Base-by-base conservation (phyloP, 1,140 invertebrate species). In the Drosophila kanapiae region DNA sequence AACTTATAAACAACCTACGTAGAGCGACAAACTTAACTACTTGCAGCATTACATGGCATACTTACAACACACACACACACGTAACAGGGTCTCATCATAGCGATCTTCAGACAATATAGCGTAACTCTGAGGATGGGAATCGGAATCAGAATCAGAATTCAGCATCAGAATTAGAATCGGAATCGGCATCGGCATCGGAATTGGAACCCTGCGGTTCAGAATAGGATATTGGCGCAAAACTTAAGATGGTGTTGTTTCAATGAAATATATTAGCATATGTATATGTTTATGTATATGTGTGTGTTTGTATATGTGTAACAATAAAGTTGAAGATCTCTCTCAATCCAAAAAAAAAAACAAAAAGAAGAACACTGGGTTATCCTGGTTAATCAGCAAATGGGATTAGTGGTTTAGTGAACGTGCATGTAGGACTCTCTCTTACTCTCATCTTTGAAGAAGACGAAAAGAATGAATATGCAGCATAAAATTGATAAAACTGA, bases 401-500 rank as follows among this genome's bases (percentile, higher is more conserved):
- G 51, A 54, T 23, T 54, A 54, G 53, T 56, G 53, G 53, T 56
- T 38, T 68, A 67, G 23, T 65, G 38, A 45, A 35, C 11, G 29
- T 33, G 29, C 27, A 62, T 67, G 53, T 76, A 75, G 72, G 48
- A 76, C 54, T 78, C 75, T 77, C 53, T 78, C 75, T 68, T 76
- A 42, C 74, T 78, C 62, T 68, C 74, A 78, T 53, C 76, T 88
- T 80, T 62, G 67, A 76, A 48, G 78, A 70, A 60, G 78, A 80
- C 82, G 75, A 78, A 83, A 82, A 91, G 72, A 91, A 78, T 87
- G 77, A 88, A 82, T 76, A 79, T 87, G 85, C 79, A 90, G 65
- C 74, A 78, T 87, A 67, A 91, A 81, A 86, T 91, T 86, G 85
- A 91, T 91, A 91, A 92, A 91, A 92, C 91, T 92, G 91, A 92